Evolutionary conservation across 2,797 vertebrate genomes (phyloP).

Genomic region (Periophthalmus magnuspinnatus): DNA sequence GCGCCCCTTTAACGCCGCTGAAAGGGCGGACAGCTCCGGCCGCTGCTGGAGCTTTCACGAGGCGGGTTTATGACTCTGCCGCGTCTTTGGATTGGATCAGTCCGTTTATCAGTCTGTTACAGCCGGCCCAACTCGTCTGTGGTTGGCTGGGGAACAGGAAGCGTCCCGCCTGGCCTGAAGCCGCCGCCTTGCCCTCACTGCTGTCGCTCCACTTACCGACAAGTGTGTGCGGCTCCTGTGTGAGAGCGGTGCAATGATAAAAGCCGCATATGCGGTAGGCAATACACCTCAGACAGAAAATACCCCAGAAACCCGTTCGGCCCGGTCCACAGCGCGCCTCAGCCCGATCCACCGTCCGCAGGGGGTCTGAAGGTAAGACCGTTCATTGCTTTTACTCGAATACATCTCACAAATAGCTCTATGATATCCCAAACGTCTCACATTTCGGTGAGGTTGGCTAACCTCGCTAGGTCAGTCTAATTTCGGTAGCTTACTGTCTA

Average conservation of each 20-base stretch:
- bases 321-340: conserved; percentile 42
- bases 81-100: conserved; percentile 56
- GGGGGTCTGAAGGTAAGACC: conserved; percentile 75
- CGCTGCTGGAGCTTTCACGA: conserved; percentile 38
- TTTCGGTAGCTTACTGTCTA: conserved; percentile 62
- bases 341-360: conserved; percentile 59
- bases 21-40: conserved; percentile 52
- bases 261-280: conserved; percentile 81
- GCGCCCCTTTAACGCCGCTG: conserved; percentile 45
- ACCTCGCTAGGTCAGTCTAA: conserved; percentile 62
- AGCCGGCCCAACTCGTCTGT: conserved; percentile 6
- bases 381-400: conserved; percentile 63
- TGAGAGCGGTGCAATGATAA: conserved; percentile 78
- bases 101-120: conserved; percentile 22
- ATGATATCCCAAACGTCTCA: conserved; percentile 68
- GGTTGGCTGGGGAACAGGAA: conserved; percentile 70
- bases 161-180: conserved; percentile 51
- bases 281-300: conserved; percentile 69
- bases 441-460: conserved; percentile 74
- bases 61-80: conserved; percentile 60
- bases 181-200: conserved; percentile 68
- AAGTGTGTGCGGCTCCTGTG: conserved; percentile 73
- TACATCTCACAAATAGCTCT: conserved; percentile 60
- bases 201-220: conserved; percentile 61
- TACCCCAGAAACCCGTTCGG: conserved; percentile 55